A percentile compares a stretch with the other conserved stretches of the same genome.
Evolutionary conservation across 2,888 invertebrate species (phyloP).

Genomic region (Cheilosia vernalis): DNA sequence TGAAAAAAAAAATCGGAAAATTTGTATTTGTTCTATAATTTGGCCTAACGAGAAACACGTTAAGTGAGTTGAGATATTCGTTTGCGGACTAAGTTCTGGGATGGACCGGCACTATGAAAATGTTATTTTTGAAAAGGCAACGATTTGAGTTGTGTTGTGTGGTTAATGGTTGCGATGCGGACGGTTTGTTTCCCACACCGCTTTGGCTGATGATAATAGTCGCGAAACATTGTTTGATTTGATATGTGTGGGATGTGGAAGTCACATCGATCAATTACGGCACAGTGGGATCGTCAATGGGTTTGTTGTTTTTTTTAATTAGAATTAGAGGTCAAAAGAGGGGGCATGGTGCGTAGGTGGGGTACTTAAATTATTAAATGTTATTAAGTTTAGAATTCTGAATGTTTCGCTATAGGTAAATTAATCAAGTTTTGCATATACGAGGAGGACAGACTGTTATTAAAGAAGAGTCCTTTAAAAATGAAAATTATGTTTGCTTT

Average conservation of each 20-base stretch:
- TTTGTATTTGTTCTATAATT: conserved; percentile 45
- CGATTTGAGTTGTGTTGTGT: conserved; percentile 45
- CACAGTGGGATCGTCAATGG: conserved; percentile 28
- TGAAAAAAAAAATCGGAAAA: conserved; percentile 43
- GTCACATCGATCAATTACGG: conserved; percentile 53
- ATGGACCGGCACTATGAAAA: conserved; percentile 6
- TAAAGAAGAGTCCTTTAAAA: too few relatives aligned
- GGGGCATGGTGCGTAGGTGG: background rate
- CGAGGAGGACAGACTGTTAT: too few relatives aligned
- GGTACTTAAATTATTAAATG: too few relatives aligned
- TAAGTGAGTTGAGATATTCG: conserved; percentile 49
- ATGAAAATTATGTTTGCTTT: too few relatives aligned
- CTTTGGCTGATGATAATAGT: conserved; percentile 19
- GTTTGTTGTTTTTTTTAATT: conserved; percentile 7
- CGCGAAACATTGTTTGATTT: conserved; percentile 39
- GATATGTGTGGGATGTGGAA: conserved; percentile 37
- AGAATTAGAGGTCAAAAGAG: conserved; percentile 1
- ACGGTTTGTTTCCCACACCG: conserved; percentile 30
- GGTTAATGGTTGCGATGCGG: conserved; percentile 57
- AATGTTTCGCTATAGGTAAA: too few relatives aligned
- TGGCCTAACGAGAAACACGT: conserved; percentile 40
- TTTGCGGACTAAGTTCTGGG: conserved; percentile 38
- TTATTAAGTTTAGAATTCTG: too few relatives aligned
- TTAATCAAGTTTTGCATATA: too few relatives aligned
- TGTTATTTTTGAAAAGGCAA: conserved; percentile 58